phyloP scores from a whole-genome alignment of 1,140 invertebrate species.

The Sarcophaga bullata region DNA sequence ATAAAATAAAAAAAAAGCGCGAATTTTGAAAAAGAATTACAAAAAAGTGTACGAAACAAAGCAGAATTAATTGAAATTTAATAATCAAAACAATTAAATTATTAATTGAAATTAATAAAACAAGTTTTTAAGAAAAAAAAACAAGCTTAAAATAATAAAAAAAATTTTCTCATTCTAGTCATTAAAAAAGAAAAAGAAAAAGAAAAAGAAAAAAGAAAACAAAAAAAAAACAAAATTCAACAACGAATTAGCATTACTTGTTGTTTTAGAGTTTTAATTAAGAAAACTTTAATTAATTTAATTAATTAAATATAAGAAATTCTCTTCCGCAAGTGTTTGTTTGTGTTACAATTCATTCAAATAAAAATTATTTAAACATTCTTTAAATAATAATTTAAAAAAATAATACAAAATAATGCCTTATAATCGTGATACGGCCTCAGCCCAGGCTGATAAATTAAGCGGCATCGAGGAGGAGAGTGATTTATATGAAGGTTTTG shows the following conservation, averaged over 20 bases:
- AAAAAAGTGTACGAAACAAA: neutral
- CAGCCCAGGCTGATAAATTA: slow-evolving; percentile 63
- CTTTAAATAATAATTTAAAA: neutral
- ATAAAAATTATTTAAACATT: slow-evolving; percentile 27
- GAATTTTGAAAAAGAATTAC: slow-evolving; percentile 30
- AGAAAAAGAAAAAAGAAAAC: no score
- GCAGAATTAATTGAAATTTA: neutral
- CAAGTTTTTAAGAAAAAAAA: no score
- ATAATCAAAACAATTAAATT: neutral
- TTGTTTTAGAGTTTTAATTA: neutral
- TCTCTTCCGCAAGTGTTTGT: neutral
- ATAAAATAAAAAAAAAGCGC: slow-evolving; percentile 37
- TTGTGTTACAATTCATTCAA: slow-evolving; percentile 17
- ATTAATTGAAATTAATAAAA: neutral
- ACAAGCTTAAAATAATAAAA: no score
- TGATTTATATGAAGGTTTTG: slow-evolving; percentile 77
- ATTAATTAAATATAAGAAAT: neutral
- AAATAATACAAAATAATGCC: slow-evolving; percentile 57
- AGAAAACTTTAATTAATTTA: neutral
- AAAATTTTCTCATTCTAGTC: neutral
- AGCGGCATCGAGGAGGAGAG: slow-evolving; percentile 76
- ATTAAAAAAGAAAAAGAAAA: no score
- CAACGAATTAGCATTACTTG: neutral
- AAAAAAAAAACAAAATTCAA: neutral
- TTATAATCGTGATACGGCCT: slow-evolving; percentile 58